Percentiles rank a stretch among this genome's conserved stretches.
These are phyloP conservation scores for Atherinomorus stipes DNA, from an alignment of 2,113 vertebrate species.

Conservation along the genomic window DNA sequence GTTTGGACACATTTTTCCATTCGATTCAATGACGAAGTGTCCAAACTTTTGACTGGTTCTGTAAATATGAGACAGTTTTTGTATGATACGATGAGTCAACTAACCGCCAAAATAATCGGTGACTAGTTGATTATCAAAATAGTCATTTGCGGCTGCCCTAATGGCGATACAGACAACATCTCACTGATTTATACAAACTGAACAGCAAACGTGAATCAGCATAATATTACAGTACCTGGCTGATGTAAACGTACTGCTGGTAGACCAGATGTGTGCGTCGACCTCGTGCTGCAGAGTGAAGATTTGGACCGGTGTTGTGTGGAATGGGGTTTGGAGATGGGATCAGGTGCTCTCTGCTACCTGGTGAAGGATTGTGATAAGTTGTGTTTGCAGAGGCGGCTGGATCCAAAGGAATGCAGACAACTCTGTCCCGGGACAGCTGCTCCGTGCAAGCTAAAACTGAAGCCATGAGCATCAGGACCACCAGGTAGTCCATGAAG, in stretches of 20 bases:
- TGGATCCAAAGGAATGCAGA: conserved; percentile 81
- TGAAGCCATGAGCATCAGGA: conserved; percentile 86
- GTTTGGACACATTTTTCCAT: too few species aligned
- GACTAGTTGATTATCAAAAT: too few species aligned
- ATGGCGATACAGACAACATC: too few species aligned
- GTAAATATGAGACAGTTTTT: too few species aligned
- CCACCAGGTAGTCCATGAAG: conserved; percentile 87
- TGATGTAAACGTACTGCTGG: conserved; percentile 86
- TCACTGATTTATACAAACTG: too few species aligned
- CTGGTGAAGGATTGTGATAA: background rate
- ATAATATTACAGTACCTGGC: conserved; percentile 68
- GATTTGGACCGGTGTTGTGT: background rate
- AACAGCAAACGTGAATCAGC: too few species aligned
- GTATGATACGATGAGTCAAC: too few species aligned
- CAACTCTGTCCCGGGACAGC: conserved; percentile 82
- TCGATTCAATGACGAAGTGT: too few species aligned
- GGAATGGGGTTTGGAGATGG: conserved; percentile 12
- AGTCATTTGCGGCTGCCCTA: too few species aligned
- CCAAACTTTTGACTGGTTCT: too few species aligned
- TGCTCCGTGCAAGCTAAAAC: conserved; percentile 85
- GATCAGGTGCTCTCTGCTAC: background rate
- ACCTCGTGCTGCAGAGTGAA: conserved; percentile 42
- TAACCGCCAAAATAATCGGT: too few species aligned
- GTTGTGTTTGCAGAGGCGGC: background rate
- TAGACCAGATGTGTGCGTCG: conserved; percentile 81